phyloP scores from a whole-genome alignment of 2,113 vertebrate genomes.

The Xenotilapia flavipinnis region DNA sequence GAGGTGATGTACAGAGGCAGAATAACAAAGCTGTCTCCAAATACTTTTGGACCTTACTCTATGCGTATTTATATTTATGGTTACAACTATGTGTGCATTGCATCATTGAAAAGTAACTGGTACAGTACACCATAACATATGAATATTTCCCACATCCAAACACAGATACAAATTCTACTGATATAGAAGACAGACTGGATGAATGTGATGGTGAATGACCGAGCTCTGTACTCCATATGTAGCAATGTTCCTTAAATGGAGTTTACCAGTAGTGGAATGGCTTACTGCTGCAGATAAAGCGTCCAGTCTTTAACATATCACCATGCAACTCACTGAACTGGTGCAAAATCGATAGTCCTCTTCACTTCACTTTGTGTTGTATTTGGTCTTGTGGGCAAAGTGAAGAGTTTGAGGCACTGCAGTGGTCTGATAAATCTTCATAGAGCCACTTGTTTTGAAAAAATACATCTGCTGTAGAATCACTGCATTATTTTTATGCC shows the following conservation, averaged over 20 bases:
- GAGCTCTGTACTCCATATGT: neutral
- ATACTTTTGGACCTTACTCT: neutral
- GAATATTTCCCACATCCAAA: neutral
- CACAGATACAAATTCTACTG: neutral
- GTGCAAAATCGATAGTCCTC: neutral
- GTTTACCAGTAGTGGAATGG: neutral
- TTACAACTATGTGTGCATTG: neutral
- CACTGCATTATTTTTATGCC: neutral
- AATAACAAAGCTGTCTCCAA: neutral
- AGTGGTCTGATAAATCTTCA: neutral
- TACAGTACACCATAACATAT: neutral
- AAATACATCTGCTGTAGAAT: neutral
- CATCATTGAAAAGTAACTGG: neutral
- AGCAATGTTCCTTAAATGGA: neutral
- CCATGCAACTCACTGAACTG: neutral
- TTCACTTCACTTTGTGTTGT: neutral
- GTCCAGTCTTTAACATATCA: neutral
- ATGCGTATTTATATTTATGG: neutral
- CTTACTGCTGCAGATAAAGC: neutral
- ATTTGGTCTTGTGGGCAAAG: neutral
- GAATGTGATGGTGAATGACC: neutral
- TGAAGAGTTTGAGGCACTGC: conserved; percentile 34
- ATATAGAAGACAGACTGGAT: neutral
- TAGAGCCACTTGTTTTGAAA: neutral
- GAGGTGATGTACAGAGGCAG: neutral